Conservation (phyloP, 2,113 vertebrate genomes). For the Bos indicus region DNA sequence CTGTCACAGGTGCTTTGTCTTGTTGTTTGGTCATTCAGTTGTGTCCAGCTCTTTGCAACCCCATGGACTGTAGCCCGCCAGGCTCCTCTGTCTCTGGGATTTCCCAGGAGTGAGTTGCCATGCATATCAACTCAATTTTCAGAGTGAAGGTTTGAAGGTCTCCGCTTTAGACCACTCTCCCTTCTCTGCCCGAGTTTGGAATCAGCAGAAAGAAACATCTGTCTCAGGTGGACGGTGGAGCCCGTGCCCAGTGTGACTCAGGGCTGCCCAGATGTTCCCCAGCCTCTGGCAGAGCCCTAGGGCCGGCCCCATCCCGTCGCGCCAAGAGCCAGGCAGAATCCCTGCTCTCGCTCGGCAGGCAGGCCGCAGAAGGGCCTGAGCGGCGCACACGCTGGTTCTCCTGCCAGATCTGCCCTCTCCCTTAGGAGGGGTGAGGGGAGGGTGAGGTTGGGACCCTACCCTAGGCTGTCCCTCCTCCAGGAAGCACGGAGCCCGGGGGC, state of each 20-base stretch:
- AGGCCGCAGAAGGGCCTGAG: background rate
- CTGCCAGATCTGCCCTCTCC: background rate
- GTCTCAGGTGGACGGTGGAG: background rate
- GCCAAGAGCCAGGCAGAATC: background rate
- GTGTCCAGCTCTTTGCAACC: background rate
- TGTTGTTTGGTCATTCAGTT: background rate
- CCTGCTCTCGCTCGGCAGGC: background rate
- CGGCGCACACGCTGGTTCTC: rapidly evolving
- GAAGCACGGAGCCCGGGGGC: background rate
- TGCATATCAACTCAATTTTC: rapidly evolving
- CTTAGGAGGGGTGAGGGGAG: background rate
- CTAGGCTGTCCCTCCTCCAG: too few relatives aligned
- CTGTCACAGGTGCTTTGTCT: background rate
- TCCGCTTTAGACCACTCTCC: background rate
- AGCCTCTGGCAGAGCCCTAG: background rate
- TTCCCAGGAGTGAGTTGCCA: background rate
- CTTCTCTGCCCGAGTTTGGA: background rate
- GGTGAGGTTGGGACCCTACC: background rate
- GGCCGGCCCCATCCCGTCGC: rapidly evolving
- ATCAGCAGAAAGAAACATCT: background rate
- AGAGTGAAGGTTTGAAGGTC: background rate
- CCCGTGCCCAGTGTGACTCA: background rate
- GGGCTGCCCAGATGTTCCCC: background rate
- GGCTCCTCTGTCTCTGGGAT: background rate
- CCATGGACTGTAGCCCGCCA: background rate